Evolutionary conservation across 2,113 vertebrate species (phyloP), one percentile per base, ranked within the genome.

Genomic region (Mus spicilegus): DNA sequence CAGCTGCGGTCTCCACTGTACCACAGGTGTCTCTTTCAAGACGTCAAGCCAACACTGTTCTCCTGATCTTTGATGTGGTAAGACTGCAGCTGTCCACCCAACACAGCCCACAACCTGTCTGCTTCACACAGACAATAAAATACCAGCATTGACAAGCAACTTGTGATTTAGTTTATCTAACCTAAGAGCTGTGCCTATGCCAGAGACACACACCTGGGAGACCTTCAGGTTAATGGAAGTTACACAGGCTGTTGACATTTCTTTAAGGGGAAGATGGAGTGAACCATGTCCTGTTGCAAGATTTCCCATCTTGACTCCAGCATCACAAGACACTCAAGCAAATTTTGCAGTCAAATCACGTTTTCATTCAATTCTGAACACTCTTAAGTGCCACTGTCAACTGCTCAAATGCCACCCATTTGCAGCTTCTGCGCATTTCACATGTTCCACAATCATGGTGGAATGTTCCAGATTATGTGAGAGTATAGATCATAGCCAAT

Each of bases 371-470:
- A 39, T 77, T 84, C 39, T 80, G 75, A 13, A 22, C 4, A 86
- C 90, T 87, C 84, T 36, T 33, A 39, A 84, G 89, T 92, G 87
- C 75, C 65, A 28, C 65, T 26, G 86, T n/a, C 51, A 94, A 69
- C 75, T 51, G 77, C n/a, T 33, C 39, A 61, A 42, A 9, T 26
- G 33, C 78, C 95, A 96, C 87, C 89, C 96, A 84, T 91, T 75
- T 77, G 69, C 90, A 97, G 97, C 92, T 95, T 93, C 16, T 9
- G 2, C 56, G 51, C 76, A 80, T 93, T 90, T 65, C 73, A 78
- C 94, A 58, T 46, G 22, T 42, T 89, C 30, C 56, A 26, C 80
- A 95, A 58, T 89, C 63, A 61, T 69, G 30, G 2, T 49, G 91
- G 85, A 94, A 73, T 58, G 58, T 11, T 92, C 54, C 54, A 14